Base-by-base conservation (phyloP, 2,113 vertebrate genomes). In the Perca fluviatilis region DNA sequence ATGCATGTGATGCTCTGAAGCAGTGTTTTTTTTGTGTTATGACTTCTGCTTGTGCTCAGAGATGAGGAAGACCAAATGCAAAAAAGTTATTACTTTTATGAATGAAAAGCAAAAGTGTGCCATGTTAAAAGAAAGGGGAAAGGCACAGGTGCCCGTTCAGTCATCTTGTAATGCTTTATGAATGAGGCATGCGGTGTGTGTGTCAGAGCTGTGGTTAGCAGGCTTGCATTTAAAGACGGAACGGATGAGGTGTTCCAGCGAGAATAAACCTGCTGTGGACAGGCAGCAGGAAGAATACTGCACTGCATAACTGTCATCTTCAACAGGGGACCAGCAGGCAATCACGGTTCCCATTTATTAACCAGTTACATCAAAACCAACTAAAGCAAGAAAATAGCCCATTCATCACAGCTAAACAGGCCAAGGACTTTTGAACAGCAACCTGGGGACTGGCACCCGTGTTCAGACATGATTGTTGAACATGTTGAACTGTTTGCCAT, bases 121-220 rank as follows among this genome's bases (percentile, higher is more conserved):
- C 0, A 21, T 2, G 40, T 66, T 49, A 40, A 50, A 23, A 61
- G 47, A 27, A 40, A 77, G 30, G 67, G 27, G 23, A 70, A 63
- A 73, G 65, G 68, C 56, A 1, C 67, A 58, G 79, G 68, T 71
- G 74, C 6, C 13, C 43, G 73, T 76, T 77, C 43, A 77, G 80
- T 85, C 61, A 50, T 49, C 64, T 57, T 65, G 46, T 57, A 43
- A 90, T 89, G 69, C 61, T 88, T 92, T 77, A 88, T 85, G 70
- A 86, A 90, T 84, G 86, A 91, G 85, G 56, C 6, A 6, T 74
- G 69, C 75, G 72, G 78, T 86, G 72, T 79, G 71, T 49, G 40
- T 79, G 53, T 74, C 63, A 47, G 51, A 33, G 36, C 75, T 68
- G 49, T 62, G 75, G 54, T 40, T 80, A 83, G 74, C 51, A n/a